Evolutionary conservation across 2,888 invertebrate genomes (phyloP), one percentile per base, ranked within the genome.

Genomic region (Pecten maximus): DNA sequence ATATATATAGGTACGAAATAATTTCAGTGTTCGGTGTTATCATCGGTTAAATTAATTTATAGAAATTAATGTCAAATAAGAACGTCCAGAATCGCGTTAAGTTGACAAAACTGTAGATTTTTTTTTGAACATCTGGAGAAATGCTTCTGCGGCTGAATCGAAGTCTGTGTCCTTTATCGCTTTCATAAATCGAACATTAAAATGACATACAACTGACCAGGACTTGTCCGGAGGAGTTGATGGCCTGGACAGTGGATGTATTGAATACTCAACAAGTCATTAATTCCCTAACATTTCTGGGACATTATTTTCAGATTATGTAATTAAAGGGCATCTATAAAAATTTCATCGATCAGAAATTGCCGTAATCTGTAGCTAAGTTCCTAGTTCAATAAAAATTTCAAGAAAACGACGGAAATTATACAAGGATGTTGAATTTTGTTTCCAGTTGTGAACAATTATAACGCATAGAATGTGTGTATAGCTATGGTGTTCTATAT

Each of bases 141-240:
- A 74, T 74, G 74, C 23, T 74, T 74, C 74, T 12, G 74, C 23
- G 74, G 15, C 74, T 74, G 74, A 35, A 74, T 4, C 23, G 74
- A 54, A 28, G 74, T 74, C 74, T 74, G 74, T 28, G 74, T 74
- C 23, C 35, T 74, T 35, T 74, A 74, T 74, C 74, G 74, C 74
- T 74, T 28, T 74, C 28, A 74, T 74, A 74, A 74, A 74, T 74
- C 74, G 74, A 35, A 74, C 74, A 74, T 74, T 74, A 74, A 74
- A 74, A 74, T 74, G 74, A 74, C 74, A 74, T 74, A 10, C 35
- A 35, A 74, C 74, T 74, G 74, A 74, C 74, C 74, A 35, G 15
- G 74, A 28, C 74, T 74, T 74, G 74, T 74, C 74, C 74, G 35
- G 74, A 74, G 74, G 35, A 74, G 28, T 74, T 10, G 74, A 74